Base-by-base conservation (phyloP, 2,797 vertebrate genomes). In the Coccyzus lansbergi region DNA sequence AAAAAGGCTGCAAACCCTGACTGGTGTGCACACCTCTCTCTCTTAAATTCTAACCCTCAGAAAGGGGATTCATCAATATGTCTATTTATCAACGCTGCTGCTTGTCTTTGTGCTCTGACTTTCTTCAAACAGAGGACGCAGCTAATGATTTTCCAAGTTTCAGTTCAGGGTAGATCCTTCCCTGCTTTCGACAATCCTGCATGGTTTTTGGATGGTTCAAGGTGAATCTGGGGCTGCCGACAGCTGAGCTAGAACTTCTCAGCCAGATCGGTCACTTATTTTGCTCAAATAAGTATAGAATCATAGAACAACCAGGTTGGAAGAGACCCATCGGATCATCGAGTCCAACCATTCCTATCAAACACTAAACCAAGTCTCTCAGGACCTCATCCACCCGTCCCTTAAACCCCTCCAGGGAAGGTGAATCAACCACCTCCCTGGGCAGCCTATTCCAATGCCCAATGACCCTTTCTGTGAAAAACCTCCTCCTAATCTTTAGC, bases 31-130 rank as follows among this genome's bases (percentile, higher is more conserved):
- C 34, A 56, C 12, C 70, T 64, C 59, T 80, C 17, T 46, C 29
- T 84, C 64, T 28, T 29, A 8, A 38, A 38, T 2, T 34, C 10
- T 9, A 58, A 65, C 20, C 28, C 15, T 29, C 33, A 28, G 51
- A 14, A 51, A 52, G 28, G 18, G 6, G 12, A 63, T 86, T 52
- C 34, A 78, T 22, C 38, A 81, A 55, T 16, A 3, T 2, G 12
- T 2, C 0, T 10, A 22, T 48, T 74, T 46, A 70, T 71, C 44
- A 68, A 44, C 1, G 26, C 15, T 28, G n/a, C 29, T 38, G 15
- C 51, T 46, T 7, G 20, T 28, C 28, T 17, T 52, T 28, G 6
- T 0, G 0, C 4, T 36, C 51, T 83, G 25, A 1, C 9, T 2
- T 56, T 28, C 58, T 59, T n/a, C 15, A 74, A 80, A 52, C 0